Base-by-base conservation (phyloP, 1,140 invertebrate genomes). In the Halesus radiatus region DNA sequence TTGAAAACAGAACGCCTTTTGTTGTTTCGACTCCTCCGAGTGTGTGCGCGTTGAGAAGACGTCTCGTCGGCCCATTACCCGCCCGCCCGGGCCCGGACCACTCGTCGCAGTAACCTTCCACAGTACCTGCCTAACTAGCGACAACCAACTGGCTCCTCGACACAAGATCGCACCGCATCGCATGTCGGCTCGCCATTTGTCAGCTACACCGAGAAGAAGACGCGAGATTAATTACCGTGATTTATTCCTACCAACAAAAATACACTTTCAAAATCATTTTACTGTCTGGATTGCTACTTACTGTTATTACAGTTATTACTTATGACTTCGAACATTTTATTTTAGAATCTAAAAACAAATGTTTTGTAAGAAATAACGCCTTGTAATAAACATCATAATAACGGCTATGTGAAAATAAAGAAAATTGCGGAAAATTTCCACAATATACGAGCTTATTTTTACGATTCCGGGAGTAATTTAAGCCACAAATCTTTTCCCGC, bases 1-100 rank as follows among this genome's bases (percentile, higher is more conserved):
- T 81, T 81, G 77, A 84, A 79, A 83, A 77, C 80, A 81, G 74
- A 79, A 81, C 82, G 82, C 80, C 80, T 73, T 82, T 82, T 81
- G 74, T 82, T 82, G 81, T 81, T 78, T 73, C n/a, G 76, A 68
- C 68, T 80, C 62, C 68, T 78, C 58, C 76, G 56, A 81, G 76
- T 78, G 76, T 81, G 23, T 64, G 60, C 26, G 29, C 5, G 56
- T 13, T 45, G 45, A 45, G 64, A 78, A 15, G 76, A 32, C 64
- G 23, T 62, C 75, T 29, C 32, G n/a, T 10, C 66, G 45, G 45
- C 70, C 70, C 52, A 73, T 73, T 73, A 73, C 70, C 70, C 70
- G 53, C 70, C 70, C 1, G 8, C 58, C 52, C 15, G 32, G 13
- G 8, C 56, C 37, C 18, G 20, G 8, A 29, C 10, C 45, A 58